phyloP scores from a whole-genome alignment of 1,140 invertebrate species.

The Penaeus indicus region DNA sequence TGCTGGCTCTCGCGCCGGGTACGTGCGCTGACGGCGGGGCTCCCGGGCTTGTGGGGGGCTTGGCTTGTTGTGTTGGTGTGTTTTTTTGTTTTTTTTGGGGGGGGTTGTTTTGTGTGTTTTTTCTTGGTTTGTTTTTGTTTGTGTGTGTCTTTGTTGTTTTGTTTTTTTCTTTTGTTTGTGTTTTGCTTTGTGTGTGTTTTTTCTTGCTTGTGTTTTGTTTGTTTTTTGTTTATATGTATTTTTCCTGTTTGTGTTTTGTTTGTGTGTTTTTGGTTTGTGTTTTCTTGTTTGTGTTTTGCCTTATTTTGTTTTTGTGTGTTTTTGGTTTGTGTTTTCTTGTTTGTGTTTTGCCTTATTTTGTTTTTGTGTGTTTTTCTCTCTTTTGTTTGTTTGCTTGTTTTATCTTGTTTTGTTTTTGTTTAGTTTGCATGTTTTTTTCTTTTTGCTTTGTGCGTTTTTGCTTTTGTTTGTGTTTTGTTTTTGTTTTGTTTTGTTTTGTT shows the following conservation, averaged over 20 bases:
- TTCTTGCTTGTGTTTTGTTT: neutral
- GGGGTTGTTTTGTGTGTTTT: neutral
- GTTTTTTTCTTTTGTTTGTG: neutral
- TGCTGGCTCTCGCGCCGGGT: conserved; percentile 15
- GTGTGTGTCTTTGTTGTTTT: neutral
- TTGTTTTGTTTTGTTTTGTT: neutral
- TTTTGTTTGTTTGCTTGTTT: too few species aligned
- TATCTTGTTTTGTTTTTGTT: too few species aligned
- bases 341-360: too few species aligned
- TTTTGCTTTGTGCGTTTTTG: neutral
- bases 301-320: too few species aligned
- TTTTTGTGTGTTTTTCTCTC: too few species aligned
- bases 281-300: too few species aligned
- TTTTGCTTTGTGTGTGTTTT: neutral
- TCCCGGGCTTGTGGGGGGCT: too few species aligned
- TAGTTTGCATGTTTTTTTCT: neutral
- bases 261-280: too few species aligned
- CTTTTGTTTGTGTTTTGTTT: neutral
- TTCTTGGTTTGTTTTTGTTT: neutral
- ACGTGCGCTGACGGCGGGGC: neutral
- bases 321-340: too few species aligned
- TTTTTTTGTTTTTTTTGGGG: neutral
- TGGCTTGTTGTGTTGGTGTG: too few species aligned
- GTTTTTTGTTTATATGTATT: neutral
- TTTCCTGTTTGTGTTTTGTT: too few species aligned